Evolutionary conservation across 2,888 invertebrate genomes (phyloP).

Genomic region (Drosophila atripex): DNA sequence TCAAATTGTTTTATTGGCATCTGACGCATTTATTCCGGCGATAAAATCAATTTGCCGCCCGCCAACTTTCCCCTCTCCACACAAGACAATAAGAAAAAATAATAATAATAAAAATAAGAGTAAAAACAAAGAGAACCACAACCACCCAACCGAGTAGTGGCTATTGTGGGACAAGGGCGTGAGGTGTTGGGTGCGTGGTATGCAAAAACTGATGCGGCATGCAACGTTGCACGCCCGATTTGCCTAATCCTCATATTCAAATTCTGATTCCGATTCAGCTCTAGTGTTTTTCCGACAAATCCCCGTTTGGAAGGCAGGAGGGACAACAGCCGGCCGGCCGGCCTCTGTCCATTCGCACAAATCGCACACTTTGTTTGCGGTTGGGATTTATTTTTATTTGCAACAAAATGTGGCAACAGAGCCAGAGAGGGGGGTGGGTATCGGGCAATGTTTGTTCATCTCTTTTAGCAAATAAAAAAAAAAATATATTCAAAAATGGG

Average conservation of each 20-base stretch:
- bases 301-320: no score
- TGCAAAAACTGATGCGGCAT: constrained; percentile 55
- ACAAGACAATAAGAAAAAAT: constrained; percentile 1
- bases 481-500: no score
- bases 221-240: constrained; percentile 69
- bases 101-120: background rate
- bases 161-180: constrained; percentile 45
- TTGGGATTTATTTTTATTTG: constrained; percentile 73
- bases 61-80: constrained; percentile 27
- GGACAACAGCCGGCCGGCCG: constrained; percentile 43
- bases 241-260: constrained; percentile 76
- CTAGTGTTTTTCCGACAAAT: no score
- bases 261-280: constrained; percentile 30
- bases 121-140: background rate
- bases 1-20: constrained; percentile 78
- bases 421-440: background rate
- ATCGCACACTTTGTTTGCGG: constrained; percentile 67
- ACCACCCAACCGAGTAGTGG: constrained; percentile 4
- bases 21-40: constrained; percentile 68
- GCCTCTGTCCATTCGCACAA: constrained; percentile 50
- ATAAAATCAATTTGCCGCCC: constrained; percentile 74
- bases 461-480: background rate
- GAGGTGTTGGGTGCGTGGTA: constrained; percentile 52
- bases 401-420: constrained; percentile 15
- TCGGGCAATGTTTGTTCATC: constrained; percentile 1